These are phyloP conservation scores for Paragorgia papillata DNA, from an alignment of 92 coral and sea anemone species.

Conservation along the genomic window DNA sequence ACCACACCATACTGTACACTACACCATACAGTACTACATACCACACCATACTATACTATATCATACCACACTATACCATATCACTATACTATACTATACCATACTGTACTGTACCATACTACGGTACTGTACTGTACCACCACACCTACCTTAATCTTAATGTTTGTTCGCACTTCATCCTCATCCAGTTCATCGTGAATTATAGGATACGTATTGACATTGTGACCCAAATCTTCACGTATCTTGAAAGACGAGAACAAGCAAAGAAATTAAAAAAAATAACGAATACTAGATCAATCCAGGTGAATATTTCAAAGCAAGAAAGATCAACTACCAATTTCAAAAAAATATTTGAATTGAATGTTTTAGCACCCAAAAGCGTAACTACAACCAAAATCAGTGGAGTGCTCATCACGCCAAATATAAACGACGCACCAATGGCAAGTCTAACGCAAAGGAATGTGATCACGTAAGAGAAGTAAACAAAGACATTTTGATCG, in stretches of 20 bases:
- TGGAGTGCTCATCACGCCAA: too few relatives aligned
- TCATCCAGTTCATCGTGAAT: constrained; percentile 93
- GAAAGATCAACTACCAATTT: not conserved
- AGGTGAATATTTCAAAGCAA: not conserved
- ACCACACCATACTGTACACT: constrained; percentile 6
- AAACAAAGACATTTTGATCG: too few relatives aligned
- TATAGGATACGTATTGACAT: constrained; percentile 90
- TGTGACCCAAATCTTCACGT: constrained; percentile 88
- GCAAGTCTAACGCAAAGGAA: too few relatives aligned
- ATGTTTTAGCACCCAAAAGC: too few relatives aligned
- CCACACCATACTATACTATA: constrained; percentile 17
- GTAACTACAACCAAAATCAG: too few relatives aligned
- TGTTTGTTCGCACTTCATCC: constrained; percentile 85
- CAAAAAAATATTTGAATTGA: too few relatives aligned
- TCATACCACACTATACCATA: constrained; percentile 27
- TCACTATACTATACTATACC: constrained; percentile 10
- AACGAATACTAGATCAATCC: too few relatives aligned
- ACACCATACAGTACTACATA: constrained; percentile 16
- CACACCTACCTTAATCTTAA: constrained; percentile 76
- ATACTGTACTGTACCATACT: not conserved
- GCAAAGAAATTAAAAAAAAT: not conserved
- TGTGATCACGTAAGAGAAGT: too few relatives aligned
- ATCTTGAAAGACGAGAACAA: constrained; percentile 50
- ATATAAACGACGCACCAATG: too few relatives aligned
- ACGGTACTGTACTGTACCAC: not conserved